Conservation (phyloP, 2,888 invertebrate species). For the Oscheius myriophilus region DNA sequence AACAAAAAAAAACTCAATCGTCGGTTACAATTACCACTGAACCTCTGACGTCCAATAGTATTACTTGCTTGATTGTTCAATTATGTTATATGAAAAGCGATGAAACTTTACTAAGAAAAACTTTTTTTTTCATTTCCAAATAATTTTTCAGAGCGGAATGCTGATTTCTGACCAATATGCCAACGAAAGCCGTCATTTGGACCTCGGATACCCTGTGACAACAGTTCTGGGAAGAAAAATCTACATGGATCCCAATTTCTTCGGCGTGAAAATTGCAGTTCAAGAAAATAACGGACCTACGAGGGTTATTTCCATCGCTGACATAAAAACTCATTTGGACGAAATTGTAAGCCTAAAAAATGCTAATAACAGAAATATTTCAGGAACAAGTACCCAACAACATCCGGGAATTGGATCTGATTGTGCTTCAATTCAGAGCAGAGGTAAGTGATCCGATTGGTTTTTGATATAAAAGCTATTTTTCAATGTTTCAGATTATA, state of each 20-base stretch:
- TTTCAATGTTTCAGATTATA: too few relatives aligned
- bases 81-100: too few relatives aligned
- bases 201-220: conserved; percentile 66
- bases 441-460: conserved; percentile 40
- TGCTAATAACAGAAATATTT: conserved; percentile 28
- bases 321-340: conserved; percentile 31
- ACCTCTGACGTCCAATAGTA: too few relatives aligned
- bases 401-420: conserved; percentile 59
- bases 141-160: conserved; percentile 63
- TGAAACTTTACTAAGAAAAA: too few relatives aligned
- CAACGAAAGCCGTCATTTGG: conserved; percentile 49
- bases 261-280: conserved; percentile 65
- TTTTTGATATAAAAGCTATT: neutral
- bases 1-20: too few relatives aligned
- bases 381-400: conserved; percentile 64
- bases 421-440: conserved; percentile 65
- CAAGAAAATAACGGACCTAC: conserved; percentile 5
- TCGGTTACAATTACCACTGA: too few relatives aligned
- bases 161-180: conserved; percentile 59
- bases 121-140: too few relatives aligned
- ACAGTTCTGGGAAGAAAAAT: conserved; percentile 66
- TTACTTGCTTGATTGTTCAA: too few relatives aligned
- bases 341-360: conserved; percentile 22
- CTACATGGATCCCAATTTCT: conserved; percentile 69
- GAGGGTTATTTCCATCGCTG: conserved; percentile 31